Conservation (phyloP, 2,113 vertebrate genomes). For the Pomatorhinus ruficollis region DNA sequence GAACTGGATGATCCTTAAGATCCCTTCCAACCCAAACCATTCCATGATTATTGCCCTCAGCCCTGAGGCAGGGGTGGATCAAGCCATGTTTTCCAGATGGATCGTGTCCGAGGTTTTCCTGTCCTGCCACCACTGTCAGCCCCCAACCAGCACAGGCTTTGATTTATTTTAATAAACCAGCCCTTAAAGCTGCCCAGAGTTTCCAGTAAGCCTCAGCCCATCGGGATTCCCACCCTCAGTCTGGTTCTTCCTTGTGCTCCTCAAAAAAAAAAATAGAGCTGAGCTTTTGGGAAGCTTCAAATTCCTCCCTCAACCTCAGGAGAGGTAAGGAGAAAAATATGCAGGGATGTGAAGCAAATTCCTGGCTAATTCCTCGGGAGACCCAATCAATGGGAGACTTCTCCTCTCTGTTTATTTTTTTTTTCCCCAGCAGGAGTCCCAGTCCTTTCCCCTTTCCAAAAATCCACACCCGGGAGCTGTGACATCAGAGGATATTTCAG, state of each 20-base stretch:
- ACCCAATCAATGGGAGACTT: constrained; percentile 19
- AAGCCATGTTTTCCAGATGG: neutral
- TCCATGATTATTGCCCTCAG: neutral
- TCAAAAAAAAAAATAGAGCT: neutral
- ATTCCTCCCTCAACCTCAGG: constrained; percentile 17
- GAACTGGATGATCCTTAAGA: neutral
- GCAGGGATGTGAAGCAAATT: constrained; percentile 14
- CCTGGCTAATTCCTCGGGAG: constrained; percentile 24
- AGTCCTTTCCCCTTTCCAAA: constrained; percentile 16
- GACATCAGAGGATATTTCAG: constrained; percentile 63
- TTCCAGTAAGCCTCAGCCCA: neutral
- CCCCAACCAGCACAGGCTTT: rapidly evolving
- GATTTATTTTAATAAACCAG: neutral
- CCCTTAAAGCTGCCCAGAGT: neutral
- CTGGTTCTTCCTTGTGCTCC: neutral
- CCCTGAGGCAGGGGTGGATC: neutral
- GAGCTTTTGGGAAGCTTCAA: constrained; percentile 7
- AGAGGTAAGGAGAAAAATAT: constrained; percentile 60
- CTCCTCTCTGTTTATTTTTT: constrained; percentile 17
- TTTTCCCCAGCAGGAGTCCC: constrained; percentile 31
- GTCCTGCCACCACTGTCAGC: neutral
- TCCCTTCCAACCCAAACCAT: neutral
- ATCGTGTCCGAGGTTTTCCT: neutral
- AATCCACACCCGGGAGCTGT: constrained; percentile 35
- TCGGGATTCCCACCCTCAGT: neutral